These are phyloP conservation scores for Marcusenius ussheri DNA, from an alignment of 2,113 vertebrate genomes.

Conservation along the genomic window DNA sequence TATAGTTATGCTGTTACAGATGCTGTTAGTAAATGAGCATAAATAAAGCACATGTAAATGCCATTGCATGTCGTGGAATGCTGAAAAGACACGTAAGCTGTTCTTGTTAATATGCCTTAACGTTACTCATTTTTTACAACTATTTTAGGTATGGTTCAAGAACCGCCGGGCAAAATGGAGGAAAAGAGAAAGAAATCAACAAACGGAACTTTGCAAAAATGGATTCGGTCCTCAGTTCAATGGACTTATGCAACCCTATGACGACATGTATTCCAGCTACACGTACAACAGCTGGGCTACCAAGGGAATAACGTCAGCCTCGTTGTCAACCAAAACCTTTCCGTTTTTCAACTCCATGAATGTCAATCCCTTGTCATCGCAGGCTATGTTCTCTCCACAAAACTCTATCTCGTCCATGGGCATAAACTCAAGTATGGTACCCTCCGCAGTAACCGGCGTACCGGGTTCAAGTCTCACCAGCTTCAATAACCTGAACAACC, in stretches of 20 bases:
- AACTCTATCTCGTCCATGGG: constrained; percentile 98
- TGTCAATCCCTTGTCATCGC: constrained; percentile 92
- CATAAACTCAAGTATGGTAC: constrained; percentile 96
- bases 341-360: constrained; percentile 99
- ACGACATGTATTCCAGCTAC: constrained; percentile 98
- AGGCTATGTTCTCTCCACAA: constrained; percentile 95
- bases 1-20: background rate
- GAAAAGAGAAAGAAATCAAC: constrained; percentile 93
- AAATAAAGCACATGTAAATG: background rate
- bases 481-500: constrained; percentile 99
- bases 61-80: background rate
- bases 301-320: constrained; percentile 92
- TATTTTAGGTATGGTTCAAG: constrained; percentile 91
- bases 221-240: constrained; percentile 97
- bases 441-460: constrained; percentile 85
- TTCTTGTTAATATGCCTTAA: background rate
- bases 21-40: background rate
- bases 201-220: constrained; percentile 95
- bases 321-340: constrained; percentile 94
- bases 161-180: constrained; percentile 97
- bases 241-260: constrained; percentile 97
- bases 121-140: background rate
- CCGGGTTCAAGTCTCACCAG: constrained; percentile 92
- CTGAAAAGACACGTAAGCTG: background rate
- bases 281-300: constrained; percentile 99